Conservation (phyloP, 2,113 vertebrate genomes). For the Calyptomena viridis region DNA sequence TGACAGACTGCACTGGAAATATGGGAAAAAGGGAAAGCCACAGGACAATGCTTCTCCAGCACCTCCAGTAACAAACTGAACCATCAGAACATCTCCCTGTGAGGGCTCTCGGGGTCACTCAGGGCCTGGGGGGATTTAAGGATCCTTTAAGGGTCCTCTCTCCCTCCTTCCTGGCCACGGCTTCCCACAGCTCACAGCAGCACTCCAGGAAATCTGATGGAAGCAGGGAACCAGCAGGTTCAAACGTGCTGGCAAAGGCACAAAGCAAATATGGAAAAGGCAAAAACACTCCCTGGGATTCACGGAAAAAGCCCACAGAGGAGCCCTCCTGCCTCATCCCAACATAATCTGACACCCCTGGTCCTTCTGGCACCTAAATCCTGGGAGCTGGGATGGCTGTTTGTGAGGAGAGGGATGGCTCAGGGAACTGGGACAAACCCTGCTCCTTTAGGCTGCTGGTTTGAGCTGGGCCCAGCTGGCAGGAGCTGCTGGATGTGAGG, state of each 20-base stretch:
- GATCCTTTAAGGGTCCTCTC: not conserved
- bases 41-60: not conserved
- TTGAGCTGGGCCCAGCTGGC: slow-evolving; percentile 44
- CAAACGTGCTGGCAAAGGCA: not conserved
- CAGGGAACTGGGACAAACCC: slow-evolving; percentile 55
- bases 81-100: not conserved
- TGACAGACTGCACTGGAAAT: not conserved
- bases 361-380: not conserved
- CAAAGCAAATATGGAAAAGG: not conserved
- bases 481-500: not conserved
- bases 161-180: not conserved
- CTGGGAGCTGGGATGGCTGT: not conserved
- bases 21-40: rapidly evolving
- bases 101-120: not conserved
- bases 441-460: slow-evolving; percentile 59
- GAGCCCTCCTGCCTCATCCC: not conserved
- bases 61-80: rapidly evolving
- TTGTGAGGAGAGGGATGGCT: slow-evolving; percentile 10
- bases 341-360: not conserved
- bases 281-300: not conserved
- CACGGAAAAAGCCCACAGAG: not conserved
- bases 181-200: not conserved
- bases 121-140: not conserved
- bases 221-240: not conserved
- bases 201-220: not conserved